Evolutionary conservation across 23 tunicate species (phyloP).

Genomic region (Ciona savignyi): DNA sequence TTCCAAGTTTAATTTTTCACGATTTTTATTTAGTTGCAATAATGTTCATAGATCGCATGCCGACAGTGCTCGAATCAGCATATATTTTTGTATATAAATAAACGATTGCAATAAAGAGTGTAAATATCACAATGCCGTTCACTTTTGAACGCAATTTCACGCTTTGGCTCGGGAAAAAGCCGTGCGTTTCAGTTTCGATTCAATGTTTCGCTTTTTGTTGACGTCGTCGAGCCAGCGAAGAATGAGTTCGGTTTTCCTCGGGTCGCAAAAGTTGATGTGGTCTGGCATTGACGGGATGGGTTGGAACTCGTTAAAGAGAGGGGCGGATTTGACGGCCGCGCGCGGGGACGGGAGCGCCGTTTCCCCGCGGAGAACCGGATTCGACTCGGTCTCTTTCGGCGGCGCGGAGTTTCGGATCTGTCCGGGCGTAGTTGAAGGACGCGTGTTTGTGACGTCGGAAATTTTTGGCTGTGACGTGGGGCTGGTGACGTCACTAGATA

Average conservation of each 20-base stretch:
- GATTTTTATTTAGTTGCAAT: too few relatives aligned
- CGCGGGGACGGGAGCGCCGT: conserved; percentile 15
- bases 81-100: too few relatives aligned
- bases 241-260: conserved; percentile 77
- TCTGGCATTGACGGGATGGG: conserved; percentile 93
- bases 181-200: conserved; percentile 18
- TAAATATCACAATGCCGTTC: too few relatives aligned
- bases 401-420: neutral
- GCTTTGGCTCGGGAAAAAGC: neutral
- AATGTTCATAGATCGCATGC: too few relatives aligned
- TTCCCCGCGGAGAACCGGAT: neutral
- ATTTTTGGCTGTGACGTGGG: conserved; percentile 3
- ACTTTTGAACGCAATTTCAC: too few relatives aligned
- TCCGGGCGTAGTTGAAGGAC: conserved; percentile 14
- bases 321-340: neutral
- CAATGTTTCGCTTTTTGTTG: conserved; percentile 76
- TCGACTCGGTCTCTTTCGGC: conserved; percentile 2
- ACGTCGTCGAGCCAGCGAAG: conserved; percentile 81
- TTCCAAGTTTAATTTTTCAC: too few relatives aligned
- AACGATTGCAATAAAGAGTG: too few relatives aligned
- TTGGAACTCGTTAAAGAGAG: conserved; percentile 43
- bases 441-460: neutral
- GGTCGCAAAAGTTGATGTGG: conserved; percentile 86
- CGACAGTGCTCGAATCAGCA: too few relatives aligned
- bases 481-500: conserved; percentile 8